These are phyloP conservation scores for Scotopteryx bipunctaria DNA, from an alignment of 2,888 invertebrate genomes.

Conservation along the genomic window DNA sequence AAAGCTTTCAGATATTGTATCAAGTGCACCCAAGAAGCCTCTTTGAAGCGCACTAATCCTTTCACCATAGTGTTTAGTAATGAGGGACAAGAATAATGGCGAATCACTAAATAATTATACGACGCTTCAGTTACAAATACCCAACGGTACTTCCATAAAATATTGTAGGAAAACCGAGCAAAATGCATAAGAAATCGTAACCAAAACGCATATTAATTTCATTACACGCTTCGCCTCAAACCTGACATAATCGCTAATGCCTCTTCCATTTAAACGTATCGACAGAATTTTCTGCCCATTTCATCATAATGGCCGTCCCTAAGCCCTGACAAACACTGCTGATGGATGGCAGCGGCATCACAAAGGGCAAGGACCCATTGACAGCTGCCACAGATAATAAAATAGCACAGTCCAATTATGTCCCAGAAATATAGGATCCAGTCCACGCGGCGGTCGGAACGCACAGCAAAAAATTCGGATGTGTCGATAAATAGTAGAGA, in stretches of 20 bases:
- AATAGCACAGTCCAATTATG: constrained; percentile 59
- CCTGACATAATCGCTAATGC: constrained; percentile 69
- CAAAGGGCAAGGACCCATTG: constrained; percentile 71
- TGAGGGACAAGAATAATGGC: too few relatives aligned
- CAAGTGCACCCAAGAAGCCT: too few relatives aligned
- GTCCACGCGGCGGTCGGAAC: constrained; percentile 53
- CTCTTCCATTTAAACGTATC: constrained; percentile 63
- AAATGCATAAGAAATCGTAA: constrained; percentile 6
- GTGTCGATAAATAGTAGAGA: constrained; percentile 28
- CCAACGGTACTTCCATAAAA: background rate
- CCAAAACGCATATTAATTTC: constrained; percentile 40
- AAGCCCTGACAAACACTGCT: constrained; percentile 63
- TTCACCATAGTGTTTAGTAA: too few relatives aligned
- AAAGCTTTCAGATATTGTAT: too few relatives aligned
- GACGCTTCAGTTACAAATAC: constrained; percentile 23
- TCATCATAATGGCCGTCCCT: constrained; percentile 62
- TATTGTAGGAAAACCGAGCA: background rate
- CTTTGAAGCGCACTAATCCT: too few relatives aligned
- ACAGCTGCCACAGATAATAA: constrained; percentile 49
- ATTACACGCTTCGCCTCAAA: constrained; percentile 46
- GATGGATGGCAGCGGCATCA: constrained; percentile 71
- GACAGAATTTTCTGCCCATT: constrained; percentile 73
- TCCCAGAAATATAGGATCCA: constrained; percentile 47
- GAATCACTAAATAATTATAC: constrained; percentile 17
- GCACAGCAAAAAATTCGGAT: constrained; percentile 45